phyloP scores from a whole-genome alignment of 2,888 invertebrate species.

The Isoperla grammatica region DNA sequence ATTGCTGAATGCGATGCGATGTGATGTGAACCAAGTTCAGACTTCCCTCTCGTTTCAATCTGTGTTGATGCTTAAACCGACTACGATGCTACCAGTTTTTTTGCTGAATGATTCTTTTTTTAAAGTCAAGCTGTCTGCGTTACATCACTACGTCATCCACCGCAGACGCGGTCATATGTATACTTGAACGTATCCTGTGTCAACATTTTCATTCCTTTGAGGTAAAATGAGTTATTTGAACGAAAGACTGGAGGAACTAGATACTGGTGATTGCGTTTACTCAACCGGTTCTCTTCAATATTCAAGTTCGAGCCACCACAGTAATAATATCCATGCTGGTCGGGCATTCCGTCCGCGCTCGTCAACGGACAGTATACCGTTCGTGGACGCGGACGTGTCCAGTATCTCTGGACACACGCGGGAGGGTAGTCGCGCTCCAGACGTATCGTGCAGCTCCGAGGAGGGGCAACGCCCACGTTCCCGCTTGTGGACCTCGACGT shows the following conservation, averaged over 20 bases:
- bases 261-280: conserved; percentile 12
- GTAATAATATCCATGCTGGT: conserved; percentile 1
- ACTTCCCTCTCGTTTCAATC: too few species aligned
- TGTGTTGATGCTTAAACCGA: too few species aligned
- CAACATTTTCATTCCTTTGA: not conserved
- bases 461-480: not conserved
- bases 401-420: conserved; percentile 25
- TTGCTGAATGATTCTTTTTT: too few species aligned
- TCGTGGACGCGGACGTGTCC: conserved; percentile 36
- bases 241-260: conserved; percentile 12
- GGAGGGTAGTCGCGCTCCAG: not conserved
- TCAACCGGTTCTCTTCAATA: conserved; percentile 18
- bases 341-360: conserved; percentile 22
- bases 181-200: not conserved
- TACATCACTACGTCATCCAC: too few species aligned
- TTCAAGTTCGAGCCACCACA: conserved; percentile 14
- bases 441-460: conserved; percentile 18
- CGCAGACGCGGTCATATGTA: too few species aligned
- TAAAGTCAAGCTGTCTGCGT: too few species aligned
- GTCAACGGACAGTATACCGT: conserved; percentile 33
- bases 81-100: too few species aligned
- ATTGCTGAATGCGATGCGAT: too few species aligned
- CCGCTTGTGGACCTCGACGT: not conserved
- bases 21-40: too few species aligned
- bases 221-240: conserved; percentile 18